Evolutionary conservation across 2,797 vertebrate genomes (phyloP).

Genomic region (Babyrousa celebensis): DNA sequence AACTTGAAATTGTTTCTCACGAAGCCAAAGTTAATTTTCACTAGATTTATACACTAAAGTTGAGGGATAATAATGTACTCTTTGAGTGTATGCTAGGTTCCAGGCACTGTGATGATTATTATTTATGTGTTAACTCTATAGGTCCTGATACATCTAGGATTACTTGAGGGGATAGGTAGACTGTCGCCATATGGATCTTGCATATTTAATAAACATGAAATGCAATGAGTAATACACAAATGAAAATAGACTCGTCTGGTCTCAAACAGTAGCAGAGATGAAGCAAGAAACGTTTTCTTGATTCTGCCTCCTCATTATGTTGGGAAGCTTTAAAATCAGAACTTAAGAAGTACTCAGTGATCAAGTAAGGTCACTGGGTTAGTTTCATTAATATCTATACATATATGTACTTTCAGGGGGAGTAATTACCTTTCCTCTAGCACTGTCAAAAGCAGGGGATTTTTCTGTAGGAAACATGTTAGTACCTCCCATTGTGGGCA

Average conservation of each 20-base stretch:
- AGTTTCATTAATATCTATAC: not conserved
- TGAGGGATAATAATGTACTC: not conserved
- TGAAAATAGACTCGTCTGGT: not conserved
- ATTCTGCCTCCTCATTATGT: not conserved
- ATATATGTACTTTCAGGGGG: not conserved
- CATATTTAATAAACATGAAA: not conserved
- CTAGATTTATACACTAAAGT: not conserved
- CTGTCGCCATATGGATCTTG: not conserved
- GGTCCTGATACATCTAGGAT: not conserved
- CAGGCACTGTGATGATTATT: not conserved
- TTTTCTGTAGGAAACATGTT: not conserved
- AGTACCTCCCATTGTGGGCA: not conserved
- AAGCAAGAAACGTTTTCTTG: not conserved
- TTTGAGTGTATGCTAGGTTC: not conserved
- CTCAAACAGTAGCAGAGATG: not conserved
- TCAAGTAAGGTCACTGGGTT: not conserved
- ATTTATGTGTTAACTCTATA: not conserved
- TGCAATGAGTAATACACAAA: not conserved
- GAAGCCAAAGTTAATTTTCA: conserved; percentile 14
- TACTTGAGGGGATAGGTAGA: not conserved
- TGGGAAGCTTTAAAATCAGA: not conserved
- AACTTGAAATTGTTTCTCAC: not conserved
- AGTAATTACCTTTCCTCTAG: not conserved
- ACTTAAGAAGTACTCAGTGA: not conserved
- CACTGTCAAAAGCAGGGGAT: not conserved